Evolutionary conservation across 2,797 vertebrate species (phyloP).

Genomic region (Okamejei kenojei): DNA sequence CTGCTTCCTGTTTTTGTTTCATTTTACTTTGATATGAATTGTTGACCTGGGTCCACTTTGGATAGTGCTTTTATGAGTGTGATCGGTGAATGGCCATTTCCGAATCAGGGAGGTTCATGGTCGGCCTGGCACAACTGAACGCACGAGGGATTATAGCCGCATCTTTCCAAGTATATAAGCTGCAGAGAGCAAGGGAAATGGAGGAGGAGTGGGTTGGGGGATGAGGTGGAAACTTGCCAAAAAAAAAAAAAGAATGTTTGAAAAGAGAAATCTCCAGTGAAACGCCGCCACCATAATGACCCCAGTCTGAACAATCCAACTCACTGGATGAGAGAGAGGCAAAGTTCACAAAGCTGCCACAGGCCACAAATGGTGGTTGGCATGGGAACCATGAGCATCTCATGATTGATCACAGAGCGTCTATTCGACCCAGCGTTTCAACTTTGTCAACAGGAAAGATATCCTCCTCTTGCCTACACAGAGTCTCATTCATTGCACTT

Average conservation of each 20-base stretch:
- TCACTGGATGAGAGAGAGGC: background rate
- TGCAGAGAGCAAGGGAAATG: background rate
- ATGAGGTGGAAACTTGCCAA: background rate
- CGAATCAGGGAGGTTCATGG: background rate
- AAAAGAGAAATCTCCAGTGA: background rate
- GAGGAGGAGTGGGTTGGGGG: no score
- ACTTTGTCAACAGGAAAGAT: conserved; percentile 13
- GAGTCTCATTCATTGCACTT: conserved; percentile 9
- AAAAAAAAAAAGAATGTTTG: background rate
- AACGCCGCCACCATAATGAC: background rate
- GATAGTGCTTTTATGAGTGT: background rate
- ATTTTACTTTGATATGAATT: background rate
- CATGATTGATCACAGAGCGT: background rate
- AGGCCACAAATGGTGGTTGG: background rate
- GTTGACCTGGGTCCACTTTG: background rate
- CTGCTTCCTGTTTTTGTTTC: background rate
- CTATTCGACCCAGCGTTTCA: background rate
- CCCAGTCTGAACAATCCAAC: background rate
- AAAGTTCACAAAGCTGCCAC: background rate
- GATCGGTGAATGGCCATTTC: background rate
- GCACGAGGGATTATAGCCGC: background rate
- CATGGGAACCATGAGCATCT: conserved; percentile 21
- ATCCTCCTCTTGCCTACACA: background rate
- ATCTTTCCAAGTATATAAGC: background rate
- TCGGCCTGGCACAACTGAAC: background rate